Evolutionary conservation across 1,140 invertebrate genomes (phyloP).

Genomic region (Drosophila willistoni): DNA sequence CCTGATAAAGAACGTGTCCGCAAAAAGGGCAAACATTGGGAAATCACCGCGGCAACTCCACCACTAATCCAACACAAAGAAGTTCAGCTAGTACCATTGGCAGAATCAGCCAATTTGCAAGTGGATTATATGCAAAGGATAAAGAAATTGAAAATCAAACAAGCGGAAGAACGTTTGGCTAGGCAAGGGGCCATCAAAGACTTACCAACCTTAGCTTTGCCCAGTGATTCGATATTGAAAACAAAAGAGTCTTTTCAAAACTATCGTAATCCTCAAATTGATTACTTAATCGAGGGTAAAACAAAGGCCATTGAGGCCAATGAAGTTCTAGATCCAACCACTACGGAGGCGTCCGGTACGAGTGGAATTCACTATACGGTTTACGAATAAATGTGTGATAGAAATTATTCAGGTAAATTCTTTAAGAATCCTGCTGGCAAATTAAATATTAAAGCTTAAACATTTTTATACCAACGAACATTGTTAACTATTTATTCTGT

Average conservation of each 20-base stretch:
- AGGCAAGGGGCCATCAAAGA: slow-evolving; percentile 16
- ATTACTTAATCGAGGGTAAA: slow-evolving; percentile 67
- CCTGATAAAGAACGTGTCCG: slow-evolving; percentile 86
- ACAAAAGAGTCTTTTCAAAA: slow-evolving; percentile 58
- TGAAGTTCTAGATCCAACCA: slow-evolving; percentile 71
- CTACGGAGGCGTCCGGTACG: slow-evolving; percentile 26
- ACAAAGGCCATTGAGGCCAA: slow-evolving; percentile 50
- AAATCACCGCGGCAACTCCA: slow-evolving; percentile 88
- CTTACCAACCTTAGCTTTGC: slow-evolving; percentile 36
- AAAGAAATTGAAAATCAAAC: slow-evolving; percentile 70
- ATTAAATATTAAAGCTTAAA: not conserved
- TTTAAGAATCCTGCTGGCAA: not conserved
- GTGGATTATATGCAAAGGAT: slow-evolving; percentile 63
- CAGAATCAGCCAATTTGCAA: slow-evolving; percentile 75
- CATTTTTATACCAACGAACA: slow-evolving; percentile 24
- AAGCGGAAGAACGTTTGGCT: slow-evolving; percentile 73
- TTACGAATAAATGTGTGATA: slow-evolving; percentile 40
- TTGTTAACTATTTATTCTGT: slow-evolving; percentile 39
- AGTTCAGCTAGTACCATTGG: slow-evolving; percentile 66
- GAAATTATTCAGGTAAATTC: not conserved
- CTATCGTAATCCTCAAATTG: slow-evolving; percentile 58
- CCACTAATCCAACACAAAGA: slow-evolving; percentile 83
- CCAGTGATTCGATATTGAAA: slow-evolving; percentile 54
- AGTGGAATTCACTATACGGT: slow-evolving; percentile 69
- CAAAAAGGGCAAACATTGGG: slow-evolving; percentile 86